Percentiles rank a stretch among this genome's conserved stretches.
phyloP scores from a whole-genome alignment of 2,888 invertebrate genomes.

The Nemotelus nigrinus region DNA sequence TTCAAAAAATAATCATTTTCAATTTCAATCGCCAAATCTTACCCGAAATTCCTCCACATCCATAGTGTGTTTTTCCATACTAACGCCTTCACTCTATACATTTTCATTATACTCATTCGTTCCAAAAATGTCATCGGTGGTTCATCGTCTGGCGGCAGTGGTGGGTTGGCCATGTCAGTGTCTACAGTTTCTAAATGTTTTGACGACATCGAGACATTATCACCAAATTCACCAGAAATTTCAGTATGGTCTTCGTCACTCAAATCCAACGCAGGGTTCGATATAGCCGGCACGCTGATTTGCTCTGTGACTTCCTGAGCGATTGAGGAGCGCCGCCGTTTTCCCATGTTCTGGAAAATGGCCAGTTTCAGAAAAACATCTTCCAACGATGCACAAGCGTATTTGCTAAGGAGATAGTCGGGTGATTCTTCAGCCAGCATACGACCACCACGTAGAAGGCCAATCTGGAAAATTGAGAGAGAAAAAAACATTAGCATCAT shows the following conservation, averaged over 20 bases:
- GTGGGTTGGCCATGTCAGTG: constrained; percentile 68
- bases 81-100: constrained; percentile 80
- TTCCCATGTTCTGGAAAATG: constrained; percentile 83
- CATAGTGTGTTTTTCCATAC: constrained; percentile 90
- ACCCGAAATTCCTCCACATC: constrained; percentile 87
- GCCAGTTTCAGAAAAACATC: constrained; percentile 85
- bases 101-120: constrained; percentile 73
- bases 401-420: constrained; percentile 74
- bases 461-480: constrained; percentile 69
- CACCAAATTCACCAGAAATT: constrained; percentile 88
- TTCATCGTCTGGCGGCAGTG: constrained; percentile 77
- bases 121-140: constrained; percentile 68
- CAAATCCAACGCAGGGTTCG: constrained; percentile 74
- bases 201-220: constrained; percentile 83
- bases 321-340: constrained; percentile 81
- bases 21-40: constrained; percentile 55
- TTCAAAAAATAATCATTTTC: not conserved
- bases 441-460: constrained; percentile 83
- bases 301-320: constrained; percentile 78
- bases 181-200: constrained; percentile 74
- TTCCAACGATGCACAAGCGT: constrained; percentile 78
- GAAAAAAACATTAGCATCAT: not conserved
- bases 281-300: constrained; percentile 72
- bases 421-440: constrained; percentile 88
- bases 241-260: constrained; percentile 75